A percentile compares a stretch with the other conserved stretches of the same genome.
These are phyloP conservation scores for Clavelina lepadiformis DNA, from an alignment of 23 tunicate genomes.

Conservation along the genomic window DNA sequence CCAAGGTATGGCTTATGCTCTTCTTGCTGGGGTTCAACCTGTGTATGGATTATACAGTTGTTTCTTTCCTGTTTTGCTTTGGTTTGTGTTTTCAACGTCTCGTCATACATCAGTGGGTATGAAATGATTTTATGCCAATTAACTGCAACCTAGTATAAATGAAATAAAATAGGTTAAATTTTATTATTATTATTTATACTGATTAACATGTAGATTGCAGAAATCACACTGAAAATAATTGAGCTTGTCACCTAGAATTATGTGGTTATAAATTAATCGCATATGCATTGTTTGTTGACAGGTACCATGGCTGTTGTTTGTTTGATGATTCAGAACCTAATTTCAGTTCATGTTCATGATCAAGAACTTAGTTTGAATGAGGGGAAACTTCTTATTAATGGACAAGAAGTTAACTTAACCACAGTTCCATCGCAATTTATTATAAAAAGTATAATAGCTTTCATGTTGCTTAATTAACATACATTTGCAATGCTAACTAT, in stretches of 20 bases:
- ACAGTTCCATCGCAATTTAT: slow-evolving; percentile 12
- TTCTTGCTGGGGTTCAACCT: slow-evolving; percentile 87
- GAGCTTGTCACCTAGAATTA: background rate
- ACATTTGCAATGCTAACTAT: too few species aligned
- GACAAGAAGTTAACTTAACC: slow-evolving; percentile 14
- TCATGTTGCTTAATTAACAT: too few species aligned
- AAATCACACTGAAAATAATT: background rate
- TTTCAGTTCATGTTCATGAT: slow-evolving; percentile 55
- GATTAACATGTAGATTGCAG: background rate
- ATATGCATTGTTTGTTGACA: background rate
- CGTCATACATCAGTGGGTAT: slow-evolving; percentile 88
- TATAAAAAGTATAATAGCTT: background rate
- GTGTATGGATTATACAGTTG: slow-evolving; percentile 96
- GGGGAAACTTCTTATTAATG: slow-evolving; percentile 21
- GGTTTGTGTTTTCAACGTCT: slow-evolving; percentile 92
- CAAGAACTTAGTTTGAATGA: slow-evolving; percentile 18
- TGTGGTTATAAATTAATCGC: background rate
- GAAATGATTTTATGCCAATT: too few species aligned
- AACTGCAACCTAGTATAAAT: too few species aligned
- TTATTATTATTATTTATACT: background rate
- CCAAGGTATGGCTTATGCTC: slow-evolving; percentile 94
- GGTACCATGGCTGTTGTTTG: slow-evolving; percentile 96
- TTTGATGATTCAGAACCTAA: slow-evolving; percentile 81
- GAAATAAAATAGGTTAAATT: too few species aligned
- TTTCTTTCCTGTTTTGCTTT: slow-evolving; percentile 88